These are phyloP conservation scores for Petrocephalus zakoni DNA, from an alignment of 2,113 vertebrate genomes.

Conservation along the genomic window DNA sequence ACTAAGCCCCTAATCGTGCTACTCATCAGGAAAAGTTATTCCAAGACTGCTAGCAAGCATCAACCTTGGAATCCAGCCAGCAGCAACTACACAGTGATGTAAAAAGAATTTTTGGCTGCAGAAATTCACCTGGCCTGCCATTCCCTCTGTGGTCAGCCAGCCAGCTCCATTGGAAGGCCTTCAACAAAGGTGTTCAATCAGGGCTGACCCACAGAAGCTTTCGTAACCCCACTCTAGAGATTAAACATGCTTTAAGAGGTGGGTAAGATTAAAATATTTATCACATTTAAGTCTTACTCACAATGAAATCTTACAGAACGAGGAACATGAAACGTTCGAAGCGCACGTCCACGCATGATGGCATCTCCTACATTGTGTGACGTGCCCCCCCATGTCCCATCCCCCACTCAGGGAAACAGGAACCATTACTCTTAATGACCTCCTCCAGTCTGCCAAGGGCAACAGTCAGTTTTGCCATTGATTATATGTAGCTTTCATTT, in stretches of 20 bases:
- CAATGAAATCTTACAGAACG: neutral
- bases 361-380: neutral
- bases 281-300: neutral
- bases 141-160: neutral
- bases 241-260: neutral
- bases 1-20: neutral
- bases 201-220: neutral
- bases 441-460: neutral
- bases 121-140: neutral
- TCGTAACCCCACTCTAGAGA: neutral
- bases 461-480: conserved; percentile 28
- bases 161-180: neutral
- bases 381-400: neutral
- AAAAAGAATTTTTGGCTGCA: neutral
- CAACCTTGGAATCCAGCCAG: neutral
- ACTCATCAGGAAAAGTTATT: neutral
- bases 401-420: neutral
- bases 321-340: neutral
- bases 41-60: neutral
- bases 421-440: conserved; percentile 14
- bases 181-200: neutral
- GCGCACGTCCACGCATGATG: neutral
- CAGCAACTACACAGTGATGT: neutral
- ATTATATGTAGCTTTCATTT: conserved; percentile 31
- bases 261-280: neutral